Conservation (phyloP, 2,113 vertebrate genomes). For the Mobula birostris region DNA sequence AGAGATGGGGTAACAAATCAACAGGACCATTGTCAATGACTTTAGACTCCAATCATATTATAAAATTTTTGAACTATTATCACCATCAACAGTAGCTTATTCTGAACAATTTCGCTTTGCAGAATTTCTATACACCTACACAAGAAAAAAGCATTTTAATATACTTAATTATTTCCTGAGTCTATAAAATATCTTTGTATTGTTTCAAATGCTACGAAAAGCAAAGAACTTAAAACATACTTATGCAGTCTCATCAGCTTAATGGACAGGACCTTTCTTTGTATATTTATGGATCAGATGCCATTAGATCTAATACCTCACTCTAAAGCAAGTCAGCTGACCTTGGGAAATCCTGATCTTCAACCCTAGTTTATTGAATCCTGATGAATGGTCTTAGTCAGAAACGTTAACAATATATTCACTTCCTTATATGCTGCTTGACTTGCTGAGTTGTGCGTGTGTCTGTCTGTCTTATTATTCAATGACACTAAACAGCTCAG, state of each 20-base stretch:
- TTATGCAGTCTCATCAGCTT: background rate
- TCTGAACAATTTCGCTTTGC: background rate
- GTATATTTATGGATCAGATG: background rate
- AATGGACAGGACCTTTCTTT: background rate
- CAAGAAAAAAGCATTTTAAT: background rate
- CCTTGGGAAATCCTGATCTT: background rate
- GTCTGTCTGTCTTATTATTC: background rate
- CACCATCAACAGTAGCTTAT: background rate
- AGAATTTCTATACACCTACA: background rate
- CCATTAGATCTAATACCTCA: background rate
- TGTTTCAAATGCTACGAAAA: background rate
- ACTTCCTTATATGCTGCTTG: too few species aligned
- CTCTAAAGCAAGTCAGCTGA: background rate
- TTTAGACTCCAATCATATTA: background rate
- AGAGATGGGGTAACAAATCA: background rate
- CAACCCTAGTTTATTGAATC: background rate
- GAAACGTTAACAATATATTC: too few species aligned
- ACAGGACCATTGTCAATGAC: background rate
- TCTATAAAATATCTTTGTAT: background rate
- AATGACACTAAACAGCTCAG: background rate
- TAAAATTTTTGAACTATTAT: background rate
- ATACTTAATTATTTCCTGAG: background rate
- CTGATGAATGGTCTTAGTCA: too few species aligned
- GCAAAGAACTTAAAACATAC: background rate
- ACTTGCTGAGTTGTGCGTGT: too few species aligned